Evolutionary conservation across 2,797 vertebrate species (phyloP).

Genomic region (Mus minutoides): DNA sequence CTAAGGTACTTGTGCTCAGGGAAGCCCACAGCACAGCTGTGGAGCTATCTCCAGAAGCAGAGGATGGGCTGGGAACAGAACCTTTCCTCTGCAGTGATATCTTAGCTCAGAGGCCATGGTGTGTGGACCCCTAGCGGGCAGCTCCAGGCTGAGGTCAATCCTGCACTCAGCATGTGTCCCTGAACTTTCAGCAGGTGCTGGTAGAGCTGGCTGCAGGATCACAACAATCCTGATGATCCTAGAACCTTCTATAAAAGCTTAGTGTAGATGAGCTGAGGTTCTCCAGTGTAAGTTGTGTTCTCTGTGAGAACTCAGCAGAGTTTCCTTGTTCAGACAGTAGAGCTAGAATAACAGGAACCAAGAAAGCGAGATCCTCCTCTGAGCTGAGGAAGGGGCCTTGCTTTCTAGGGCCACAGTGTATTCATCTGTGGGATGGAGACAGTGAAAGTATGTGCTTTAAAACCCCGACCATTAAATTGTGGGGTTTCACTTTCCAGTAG

Average conservation of each 20-base stretch:
- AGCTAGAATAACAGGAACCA: neutral
- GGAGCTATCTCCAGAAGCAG: neutral
- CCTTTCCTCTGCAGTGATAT: rapidly evolving
- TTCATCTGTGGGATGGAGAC: neutral
- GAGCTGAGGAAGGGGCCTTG: neutral
- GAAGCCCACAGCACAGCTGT: rapidly evolving
- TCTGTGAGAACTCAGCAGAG: neutral
- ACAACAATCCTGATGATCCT: neutral
- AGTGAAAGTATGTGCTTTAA: no score
- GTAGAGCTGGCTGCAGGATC: rapidly evolving
- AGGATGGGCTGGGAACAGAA: rapidly evolving
- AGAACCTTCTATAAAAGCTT: no score
- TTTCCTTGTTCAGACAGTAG: neutral
- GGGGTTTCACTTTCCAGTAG: neutral
- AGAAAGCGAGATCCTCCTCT: neutral
- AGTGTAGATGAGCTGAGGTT: neutral
- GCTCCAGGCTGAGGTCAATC: neutral
- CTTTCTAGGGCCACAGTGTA: neutral
- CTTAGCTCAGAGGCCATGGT: rapidly evolving
- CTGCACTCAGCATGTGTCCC: neutral
- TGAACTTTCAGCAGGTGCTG: rapidly evolving
- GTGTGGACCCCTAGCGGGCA: rapidly evolving
- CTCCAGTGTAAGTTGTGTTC: neutral
- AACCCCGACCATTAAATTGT: neutral
- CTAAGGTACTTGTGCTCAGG: rapidly evolving